Base-by-base conservation (phyloP, 2,888 invertebrate species). In the Cacoxenus indagator region DNA sequence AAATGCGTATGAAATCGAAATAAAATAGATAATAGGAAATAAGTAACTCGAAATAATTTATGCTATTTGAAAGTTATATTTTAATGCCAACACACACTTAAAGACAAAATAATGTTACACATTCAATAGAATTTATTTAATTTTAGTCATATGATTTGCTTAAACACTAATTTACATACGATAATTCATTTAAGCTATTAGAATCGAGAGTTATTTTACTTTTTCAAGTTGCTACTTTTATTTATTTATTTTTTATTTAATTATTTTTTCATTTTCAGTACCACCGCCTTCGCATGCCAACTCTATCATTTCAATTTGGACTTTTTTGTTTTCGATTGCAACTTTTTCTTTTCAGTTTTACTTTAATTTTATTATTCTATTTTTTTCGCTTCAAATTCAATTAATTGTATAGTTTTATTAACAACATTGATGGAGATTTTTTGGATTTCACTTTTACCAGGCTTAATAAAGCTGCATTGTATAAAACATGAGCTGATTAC, bases 391-490 rank as follows among this genome's bases (percentile, higher is more conserved):
- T 24, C n/a, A n/a, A n/a, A 24, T 54, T 17, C 22, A 1, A 6
- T 48, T 48, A n/a, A 48, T 17, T 37, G 8, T 0, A 37, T 37
- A 37, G 45, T 62, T 64, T 66, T 68, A 62, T 67, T 70, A 83
- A 83, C 82, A 83, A 79, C 82, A 81, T 80, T 80, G 67, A 79
- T 79, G 78, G 79, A 71, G 82, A 77, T 65, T 74, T 62, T 62
- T n/a, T n/a, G n/a, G n/a, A n/a, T n/a, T n/a, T n/a, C n/a, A n/a
- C n/a, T n/a, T n/a, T n/a, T n/a, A n/a, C n/a, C n/a, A n/a, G n/a
- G n/a, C n/a, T n/a, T n/a, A n/a, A n/a, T n/a, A n/a, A n/a, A n/a
- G n/a, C 22, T 22, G 19, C 26, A 9, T 54, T 54, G 9, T 54
- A 24, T 54, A 54, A 54, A 54, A 11, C 4, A 37, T 37, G 37